Percentiles rank a stretch among this genome's conserved stretches.
Evolutionary conservation across 2,113 vertebrate genomes (phyloP).

Genomic region (Martes martes): DNA sequence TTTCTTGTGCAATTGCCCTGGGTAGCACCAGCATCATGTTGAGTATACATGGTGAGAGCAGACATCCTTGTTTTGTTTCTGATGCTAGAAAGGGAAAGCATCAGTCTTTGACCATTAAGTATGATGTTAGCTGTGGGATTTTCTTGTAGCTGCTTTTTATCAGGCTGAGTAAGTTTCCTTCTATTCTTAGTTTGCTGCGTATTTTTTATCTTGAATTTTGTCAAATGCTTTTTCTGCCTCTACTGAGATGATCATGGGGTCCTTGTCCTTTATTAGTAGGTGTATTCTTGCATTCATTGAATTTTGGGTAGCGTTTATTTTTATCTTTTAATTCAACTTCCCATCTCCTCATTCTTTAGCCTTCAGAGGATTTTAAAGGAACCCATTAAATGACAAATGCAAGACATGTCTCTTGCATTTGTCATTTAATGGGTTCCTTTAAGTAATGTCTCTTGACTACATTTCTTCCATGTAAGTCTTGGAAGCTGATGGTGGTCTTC

Average conservation of each 20-base stretch:
- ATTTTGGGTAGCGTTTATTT: neutral
- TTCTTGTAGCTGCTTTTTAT: neutral
- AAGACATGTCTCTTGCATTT: neutral
- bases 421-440: too few relatives aligned
- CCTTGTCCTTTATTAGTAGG: neutral
- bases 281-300: neutral
- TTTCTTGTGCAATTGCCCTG: slow-evolving; percentile 11
- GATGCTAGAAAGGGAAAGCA: neutral
- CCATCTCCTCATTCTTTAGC: neutral
- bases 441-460: too few relatives aligned
- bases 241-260: neutral
- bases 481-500: neutral
- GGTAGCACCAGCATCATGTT: neutral
- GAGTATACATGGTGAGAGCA: neutral
- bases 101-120: neutral
- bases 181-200: neutral
- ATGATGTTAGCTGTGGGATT: neutral
- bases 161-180: neutral
- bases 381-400: neutral
- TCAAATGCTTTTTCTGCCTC: neutral
- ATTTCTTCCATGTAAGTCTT: neutral
- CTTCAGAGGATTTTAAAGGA: neutral
- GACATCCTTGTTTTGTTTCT: neutral
- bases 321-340: slow-evolving; percentile 32
- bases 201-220: slow-evolving; percentile 33